Percentiles rank a stretch among this genome's conserved stretches.
Evolutionary conservation across 2,113 vertebrate species (phyloP).

Genomic region (Chloropsis cyanopogon): DNA sequence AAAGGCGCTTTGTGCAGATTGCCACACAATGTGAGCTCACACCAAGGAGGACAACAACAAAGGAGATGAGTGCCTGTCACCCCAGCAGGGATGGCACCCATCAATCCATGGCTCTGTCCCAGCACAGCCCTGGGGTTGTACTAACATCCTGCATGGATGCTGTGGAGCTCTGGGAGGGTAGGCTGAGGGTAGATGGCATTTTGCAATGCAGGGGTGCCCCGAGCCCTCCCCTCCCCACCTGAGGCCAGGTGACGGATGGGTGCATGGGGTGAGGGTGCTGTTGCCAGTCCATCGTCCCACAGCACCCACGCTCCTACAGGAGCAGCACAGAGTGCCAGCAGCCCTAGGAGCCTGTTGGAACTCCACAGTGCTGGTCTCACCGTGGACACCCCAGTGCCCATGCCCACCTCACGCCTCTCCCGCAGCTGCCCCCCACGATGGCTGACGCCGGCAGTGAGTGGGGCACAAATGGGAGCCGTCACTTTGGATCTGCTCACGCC

Average conservation of each 20-base stretch:
- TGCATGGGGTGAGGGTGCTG: neutral
- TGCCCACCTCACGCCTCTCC: too few relatives aligned
- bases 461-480: slow-evolving; percentile 52
- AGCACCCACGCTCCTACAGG: neutral
- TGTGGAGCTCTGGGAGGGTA: neutral
- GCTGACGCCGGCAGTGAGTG: neutral
- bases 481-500: slow-evolving; percentile 33
- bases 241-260: neutral
- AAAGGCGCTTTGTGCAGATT: slow-evolving; percentile 1
- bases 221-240: neutral
- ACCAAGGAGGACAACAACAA: neutral
- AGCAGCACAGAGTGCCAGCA: neutral
- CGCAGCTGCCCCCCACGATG: neutral
- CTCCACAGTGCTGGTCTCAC: neutral
- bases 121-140: fast-evolving
- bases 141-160: neutral
- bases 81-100: neutral
- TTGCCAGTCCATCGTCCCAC: neutral
- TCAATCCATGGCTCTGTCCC: neutral
- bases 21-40: slow-evolving; percentile 20
- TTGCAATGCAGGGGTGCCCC: neutral
- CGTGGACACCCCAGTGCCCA: fast-evolving
- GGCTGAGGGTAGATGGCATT: neutral
- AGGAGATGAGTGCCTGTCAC: neutral
- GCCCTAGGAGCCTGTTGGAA: neutral